Conservation (phyloP, 2,797 vertebrate genomes). For the Tinamus major region DNA sequence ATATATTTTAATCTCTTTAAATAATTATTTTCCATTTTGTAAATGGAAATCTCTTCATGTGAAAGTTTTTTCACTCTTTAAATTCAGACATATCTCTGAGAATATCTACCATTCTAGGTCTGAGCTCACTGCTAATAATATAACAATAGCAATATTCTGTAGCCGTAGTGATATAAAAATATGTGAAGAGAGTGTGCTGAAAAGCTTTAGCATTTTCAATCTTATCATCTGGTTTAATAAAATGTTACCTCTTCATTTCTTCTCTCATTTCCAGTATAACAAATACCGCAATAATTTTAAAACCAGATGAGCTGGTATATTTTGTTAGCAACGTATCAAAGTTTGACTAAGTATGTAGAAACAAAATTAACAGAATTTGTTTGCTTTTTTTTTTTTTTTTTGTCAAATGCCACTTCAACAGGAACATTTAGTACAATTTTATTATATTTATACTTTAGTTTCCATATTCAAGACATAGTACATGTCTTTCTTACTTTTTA, state of each 20-base stretch:
- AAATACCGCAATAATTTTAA: neutral
- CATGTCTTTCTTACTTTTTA: fast-evolving
- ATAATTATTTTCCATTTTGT: neutral
- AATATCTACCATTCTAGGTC: neutral
- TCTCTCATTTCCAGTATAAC: neutral
- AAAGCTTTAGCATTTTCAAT: neutral
- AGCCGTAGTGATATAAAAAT: neutral
- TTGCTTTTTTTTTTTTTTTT: neutral
- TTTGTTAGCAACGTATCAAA: neutral
- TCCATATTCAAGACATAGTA: neutral
- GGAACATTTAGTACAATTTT: neutral
- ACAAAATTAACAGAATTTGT: neutral
- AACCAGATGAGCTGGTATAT: neutral
- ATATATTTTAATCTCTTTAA: neutral
- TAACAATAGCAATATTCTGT: neutral
- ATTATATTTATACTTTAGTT: neutral
- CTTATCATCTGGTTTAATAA: neutral
- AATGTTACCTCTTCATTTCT: neutral
- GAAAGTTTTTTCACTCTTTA: neutral
- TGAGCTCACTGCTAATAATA: neutral
- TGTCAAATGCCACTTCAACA: neutral
- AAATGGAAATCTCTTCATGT: neutral
- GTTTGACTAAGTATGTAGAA: neutral
- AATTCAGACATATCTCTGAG: neutral
- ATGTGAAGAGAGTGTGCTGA: neutral